Base-by-base conservation (phyloP, 2,113 vertebrate genomes). In the Labeo catla region DNA sequence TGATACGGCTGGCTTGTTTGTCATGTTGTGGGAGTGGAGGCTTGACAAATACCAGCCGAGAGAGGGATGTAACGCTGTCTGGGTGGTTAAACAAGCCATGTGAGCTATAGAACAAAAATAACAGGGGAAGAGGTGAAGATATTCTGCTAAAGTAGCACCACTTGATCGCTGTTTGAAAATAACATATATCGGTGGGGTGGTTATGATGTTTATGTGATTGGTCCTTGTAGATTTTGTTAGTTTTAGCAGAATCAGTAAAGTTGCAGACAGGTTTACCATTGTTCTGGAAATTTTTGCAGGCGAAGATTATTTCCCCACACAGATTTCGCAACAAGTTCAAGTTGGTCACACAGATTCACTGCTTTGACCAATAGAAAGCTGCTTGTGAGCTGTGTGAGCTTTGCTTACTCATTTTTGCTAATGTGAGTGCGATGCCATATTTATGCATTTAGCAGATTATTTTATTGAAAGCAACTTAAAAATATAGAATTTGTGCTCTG, bases 11-110 rank as follows among this genome's bases (percentile, higher is more conserved):
- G 59, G 52, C 43, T 78, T 15, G 12, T 61, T 54, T 54, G 73
- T 77, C 68, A 70, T 36, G 39, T 66, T 54, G 47, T 73, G 28
- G n/a, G 77, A 63, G 77, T 34, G n/a, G 43, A 82, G 78, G 43
- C 23, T n/a, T 47, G 76, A 50, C 57, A 66, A 52, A 72, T 81
- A 28, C 23, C 39, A 83, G 80, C 36, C 57, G 57, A 57, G 45
- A 76, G 59, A 81, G n/a, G 83, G 68, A 84, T 59, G 84, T 59
- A 77, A 34, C 8, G 43, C 28, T 81, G 23, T 79, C 76, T 78
- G 79, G 82, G 39, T 86, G 76, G 70, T 68, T 86, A 83, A 61
- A 36, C 82, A 88, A 81, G 86, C 86, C 43, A 77, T 57, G 57
- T 36, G 28, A 82, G n/a, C 39, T 66, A 23, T 63, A 19, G 59